Conservation (phyloP, 2,888 invertebrate species). For the Acanthosoma haemorrhoidale region DNA sequence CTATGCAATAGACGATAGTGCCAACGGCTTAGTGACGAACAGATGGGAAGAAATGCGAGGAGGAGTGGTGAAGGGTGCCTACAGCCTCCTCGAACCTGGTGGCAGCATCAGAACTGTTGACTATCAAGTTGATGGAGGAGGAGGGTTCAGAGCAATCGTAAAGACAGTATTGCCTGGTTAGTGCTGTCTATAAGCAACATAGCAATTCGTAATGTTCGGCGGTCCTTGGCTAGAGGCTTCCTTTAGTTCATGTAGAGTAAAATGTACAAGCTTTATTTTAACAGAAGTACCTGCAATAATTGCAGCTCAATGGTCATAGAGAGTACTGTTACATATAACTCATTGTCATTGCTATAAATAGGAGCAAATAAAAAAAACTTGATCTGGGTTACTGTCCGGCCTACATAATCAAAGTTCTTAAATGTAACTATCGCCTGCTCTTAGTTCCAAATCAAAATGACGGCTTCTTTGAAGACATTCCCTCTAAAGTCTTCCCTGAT, state of each 20-base stretch:
- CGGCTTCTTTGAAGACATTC: no score
- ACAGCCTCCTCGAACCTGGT: constrained; percentile 44
- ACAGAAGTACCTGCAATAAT: no score
- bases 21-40: constrained; percentile 43
- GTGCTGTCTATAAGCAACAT: neutral
- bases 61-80: constrained; percentile 44
- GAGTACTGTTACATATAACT: no score
- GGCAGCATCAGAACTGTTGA: constrained; percentile 44
- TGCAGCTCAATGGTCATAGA: no score
- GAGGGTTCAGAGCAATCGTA: constrained; percentile 44
- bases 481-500: no score
- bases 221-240: neutral
- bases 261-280: no score
- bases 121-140: constrained; percentile 43
- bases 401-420: no score
- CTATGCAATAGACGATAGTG: constrained; percentile 43
- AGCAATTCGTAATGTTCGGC: neutral
- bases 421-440: no score
- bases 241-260: neutral
- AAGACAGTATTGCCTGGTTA: constrained; percentile 42
- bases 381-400: no score
- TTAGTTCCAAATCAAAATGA: no score
- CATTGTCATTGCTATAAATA: no score
- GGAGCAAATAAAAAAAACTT: no score
- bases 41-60: constrained; percentile 44